Conservation (phyloP, 1,140 invertebrate genomes). For the Berghia stephanieae region DNA sequence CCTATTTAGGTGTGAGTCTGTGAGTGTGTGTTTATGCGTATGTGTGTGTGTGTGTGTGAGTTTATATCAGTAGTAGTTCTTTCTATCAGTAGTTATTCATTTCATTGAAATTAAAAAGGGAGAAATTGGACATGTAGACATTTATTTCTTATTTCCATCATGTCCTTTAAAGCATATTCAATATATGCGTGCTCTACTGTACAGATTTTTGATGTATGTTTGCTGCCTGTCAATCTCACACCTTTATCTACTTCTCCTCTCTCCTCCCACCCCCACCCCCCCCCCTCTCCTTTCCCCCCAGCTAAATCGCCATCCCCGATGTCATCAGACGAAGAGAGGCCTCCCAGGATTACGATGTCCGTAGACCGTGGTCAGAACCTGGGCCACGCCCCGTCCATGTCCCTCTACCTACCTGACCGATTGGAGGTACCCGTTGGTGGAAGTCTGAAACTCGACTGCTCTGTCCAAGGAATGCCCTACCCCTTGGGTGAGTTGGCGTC, state of each 20-base stretch:
- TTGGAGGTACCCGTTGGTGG: conserved; percentile 59
- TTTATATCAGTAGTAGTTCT: not conserved
- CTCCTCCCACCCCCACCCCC: too few species aligned
- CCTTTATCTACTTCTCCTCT: too few species aligned
- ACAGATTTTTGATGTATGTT: not conserved
- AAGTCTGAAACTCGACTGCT: conserved; percentile 54
- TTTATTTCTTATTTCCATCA: not conserved
- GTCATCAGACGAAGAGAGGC: conserved; percentile 37
- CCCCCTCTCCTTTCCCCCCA: too few species aligned
- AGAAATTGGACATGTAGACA: too few species aligned
- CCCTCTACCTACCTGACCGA: conserved; percentile 51
- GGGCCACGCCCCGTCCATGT: conserved; percentile 54
- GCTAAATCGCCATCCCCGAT: conserved; percentile 42
- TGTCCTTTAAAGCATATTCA: not conserved
- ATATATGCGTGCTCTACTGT: not conserved
- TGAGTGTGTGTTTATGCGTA: not conserved
- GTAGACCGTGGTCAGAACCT: conserved; percentile 36
- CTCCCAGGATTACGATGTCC: conserved; percentile 26
- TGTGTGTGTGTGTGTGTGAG: not conserved
- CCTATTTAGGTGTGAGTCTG: not conserved
- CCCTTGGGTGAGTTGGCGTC: conserved; percentile 51
- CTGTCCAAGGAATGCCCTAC: conserved; percentile 56
- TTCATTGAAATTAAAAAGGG: not conserved
- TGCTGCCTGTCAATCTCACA: not conserved
- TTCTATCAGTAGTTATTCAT: not conserved